A percentile compares a stretch with the other conserved stretches of the same genome.
Conservation (phyloP, 2,888 invertebrate genomes). For the Spatulosminthurus flaviceps region DNA sequence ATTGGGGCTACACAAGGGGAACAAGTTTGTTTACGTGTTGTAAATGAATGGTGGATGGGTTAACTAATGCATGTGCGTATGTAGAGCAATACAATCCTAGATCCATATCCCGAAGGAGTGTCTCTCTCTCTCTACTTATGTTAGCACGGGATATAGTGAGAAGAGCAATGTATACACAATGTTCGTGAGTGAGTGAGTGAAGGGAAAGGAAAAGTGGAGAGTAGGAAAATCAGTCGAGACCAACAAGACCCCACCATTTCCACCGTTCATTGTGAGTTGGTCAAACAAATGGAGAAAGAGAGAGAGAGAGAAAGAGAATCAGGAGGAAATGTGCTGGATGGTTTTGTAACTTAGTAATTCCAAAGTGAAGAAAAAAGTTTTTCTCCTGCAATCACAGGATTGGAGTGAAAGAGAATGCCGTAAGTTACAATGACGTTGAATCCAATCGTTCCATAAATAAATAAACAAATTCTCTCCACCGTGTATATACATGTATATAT, state of each 20-base stretch:
- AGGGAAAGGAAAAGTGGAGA: neutral
- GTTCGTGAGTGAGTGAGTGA: neutral
- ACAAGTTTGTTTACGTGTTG: no score
- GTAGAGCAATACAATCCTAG: no score
- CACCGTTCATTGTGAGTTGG: neutral
- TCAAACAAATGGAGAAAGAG: constrained; percentile 1
- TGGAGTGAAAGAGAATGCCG: constrained; percentile 25
- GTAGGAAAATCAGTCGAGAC: neutral
- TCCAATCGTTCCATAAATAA: constrained; percentile 35
- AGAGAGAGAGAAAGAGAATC: no score
- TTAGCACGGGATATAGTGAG: no score
- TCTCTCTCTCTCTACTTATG: no score
- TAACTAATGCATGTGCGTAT: no score
- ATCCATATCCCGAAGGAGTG: no score
- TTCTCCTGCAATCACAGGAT: neutral
- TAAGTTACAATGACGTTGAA: constrained; percentile 29
- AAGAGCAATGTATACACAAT: no score
- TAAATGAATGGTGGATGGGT: no score
- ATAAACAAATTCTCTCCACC: constrained; percentile 33
- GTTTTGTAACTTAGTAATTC: constrained; percentile 13
- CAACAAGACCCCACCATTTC: no score
- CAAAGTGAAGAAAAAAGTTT: neutral
- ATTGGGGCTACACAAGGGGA: no score
- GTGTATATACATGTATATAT: neutral
- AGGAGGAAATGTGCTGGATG: constrained; percentile 12